Evolutionary conservation across 2,797 vertebrate species (phyloP), one percentile per base, ranked within the genome.

Genomic region (Buphagus erythrorhynchus): DNA sequence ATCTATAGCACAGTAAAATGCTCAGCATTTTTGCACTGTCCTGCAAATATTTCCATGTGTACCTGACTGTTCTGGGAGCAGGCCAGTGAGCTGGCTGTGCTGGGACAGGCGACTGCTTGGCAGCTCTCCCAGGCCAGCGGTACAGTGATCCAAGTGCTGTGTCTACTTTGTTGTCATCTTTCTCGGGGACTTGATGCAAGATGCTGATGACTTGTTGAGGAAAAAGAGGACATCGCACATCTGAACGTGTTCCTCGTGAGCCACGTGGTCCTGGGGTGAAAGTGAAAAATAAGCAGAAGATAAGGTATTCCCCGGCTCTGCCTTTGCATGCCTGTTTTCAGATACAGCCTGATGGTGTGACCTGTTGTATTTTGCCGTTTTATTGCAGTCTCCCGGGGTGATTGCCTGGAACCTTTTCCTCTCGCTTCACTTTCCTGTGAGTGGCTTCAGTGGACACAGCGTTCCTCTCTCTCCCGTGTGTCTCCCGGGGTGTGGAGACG

Each of bases 131-230:
- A 0, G 28, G 15, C 22, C 15, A 11, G 1, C 11, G 14, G 16
- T 2, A 45, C 2, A 1, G 26, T 3, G 52, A 33, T 14, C 0
- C 0, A 3, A 38, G 35, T 2, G 4, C 29, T 1, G 2, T 5
- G 45, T 40, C 62, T 1, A 4, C 40, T 33, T 26, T 28, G 9
- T 42, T 17, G 2, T n/a, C 16, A 1, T n/a, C 63, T 65, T 61
- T 51, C 42, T 35, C 0, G 0, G 62, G 76, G 25, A 5, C 45
- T 42, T 35, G 25, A 28, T 18, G 42, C 0, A 1, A 40, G 38
- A 19, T 46, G 33, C 31, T 21, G 49, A 7, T 19, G 36, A 31
- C 33, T 83, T 43, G 13, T 1, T 13, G n/a, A 35, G 66, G 22
- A 13, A 61, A 42, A 25, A 29, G 8, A 66, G 21, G 15, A 10